phyloP scores from a whole-genome alignment of 92 coral and sea anemone species.

The Palythoa grandiflora region DNA sequence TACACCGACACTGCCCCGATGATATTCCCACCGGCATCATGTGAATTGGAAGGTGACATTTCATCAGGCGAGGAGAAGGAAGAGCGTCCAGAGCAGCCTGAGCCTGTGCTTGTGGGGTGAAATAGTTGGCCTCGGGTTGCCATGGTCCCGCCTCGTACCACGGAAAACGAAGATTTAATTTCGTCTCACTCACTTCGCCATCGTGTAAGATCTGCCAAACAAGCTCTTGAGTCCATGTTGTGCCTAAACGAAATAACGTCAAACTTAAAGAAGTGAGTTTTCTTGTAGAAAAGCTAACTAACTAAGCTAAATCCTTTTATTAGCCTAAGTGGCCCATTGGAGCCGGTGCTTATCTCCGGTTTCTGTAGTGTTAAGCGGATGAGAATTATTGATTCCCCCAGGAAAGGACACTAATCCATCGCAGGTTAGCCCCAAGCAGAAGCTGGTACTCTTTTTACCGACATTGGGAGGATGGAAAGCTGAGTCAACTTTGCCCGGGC shows the following conservation, averaged over 20 bases:
- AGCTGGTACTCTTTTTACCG: too few relatives aligned
- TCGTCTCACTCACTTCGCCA: slow-evolving; percentile 47
- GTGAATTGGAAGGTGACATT: slow-evolving; percentile 54
- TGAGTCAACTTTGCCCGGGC: too few relatives aligned
- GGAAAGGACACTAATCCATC: too few relatives aligned
- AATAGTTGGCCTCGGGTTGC: neutral
- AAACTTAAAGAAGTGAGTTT: neutral
- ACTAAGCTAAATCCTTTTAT: neutral
- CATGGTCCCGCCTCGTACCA: slow-evolving; percentile 38
- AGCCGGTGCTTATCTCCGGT: too few relatives aligned
- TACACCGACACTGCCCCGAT: slow-evolving; percentile 43
- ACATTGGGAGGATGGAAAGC: too few relatives aligned
- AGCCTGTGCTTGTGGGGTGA: slow-evolving; percentile 1
- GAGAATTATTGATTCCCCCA: too few relatives aligned
- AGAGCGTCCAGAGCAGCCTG: slow-evolving; percentile 16
- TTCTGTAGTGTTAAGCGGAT: too few relatives aligned
- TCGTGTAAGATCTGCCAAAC: slow-evolving; percentile 62
- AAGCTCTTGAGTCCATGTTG: slow-evolving; percentile 67
- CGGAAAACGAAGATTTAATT: slow-evolving; percentile 6
- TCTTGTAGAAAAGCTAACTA: too few relatives aligned
- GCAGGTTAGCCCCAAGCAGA: too few relatives aligned
- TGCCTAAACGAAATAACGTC: slow-evolving; percentile 6
- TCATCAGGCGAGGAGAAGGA: slow-evolving; percentile 62
- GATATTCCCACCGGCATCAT: slow-evolving; percentile 36
- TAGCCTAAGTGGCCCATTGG: too few relatives aligned